Conservation (phyloP, 2,888 invertebrate genomes). For the Drosophila leonis region DNA sequence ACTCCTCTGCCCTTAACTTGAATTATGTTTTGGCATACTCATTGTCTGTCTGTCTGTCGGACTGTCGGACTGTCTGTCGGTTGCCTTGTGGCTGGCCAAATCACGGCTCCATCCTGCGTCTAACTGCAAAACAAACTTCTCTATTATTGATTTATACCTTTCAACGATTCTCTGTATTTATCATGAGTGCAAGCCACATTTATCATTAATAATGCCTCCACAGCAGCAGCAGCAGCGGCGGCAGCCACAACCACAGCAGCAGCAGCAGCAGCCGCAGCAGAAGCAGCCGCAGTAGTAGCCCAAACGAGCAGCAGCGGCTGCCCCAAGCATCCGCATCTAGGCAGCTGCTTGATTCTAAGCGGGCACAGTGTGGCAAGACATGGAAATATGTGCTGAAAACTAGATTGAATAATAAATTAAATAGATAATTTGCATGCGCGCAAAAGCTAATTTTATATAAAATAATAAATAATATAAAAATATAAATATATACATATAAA, state of each 20-base stretch:
- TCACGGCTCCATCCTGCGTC: slow-evolving; percentile 71
- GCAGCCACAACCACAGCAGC: slow-evolving; percentile 52
- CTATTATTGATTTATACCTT: slow-evolving; percentile 85
- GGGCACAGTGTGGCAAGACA: slow-evolving; percentile 49
- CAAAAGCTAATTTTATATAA: not conserved
- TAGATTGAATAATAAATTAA: not conserved
- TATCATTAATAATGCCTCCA: slow-evolving; percentile 83
- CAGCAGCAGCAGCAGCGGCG: slow-evolving; percentile 27
- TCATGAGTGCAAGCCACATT: slow-evolving; percentile 85
- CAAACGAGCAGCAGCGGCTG: slow-evolving; percentile 62
- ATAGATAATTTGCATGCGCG: not conserved
- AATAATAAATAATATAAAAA: not conserved
- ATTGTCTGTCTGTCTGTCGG: slow-evolving; percentile 72
- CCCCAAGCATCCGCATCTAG: slow-evolving; percentile 65
- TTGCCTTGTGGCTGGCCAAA: slow-evolving; percentile 41
- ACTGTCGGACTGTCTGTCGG: slow-evolving; percentile 52
- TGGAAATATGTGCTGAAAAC: not conserved
- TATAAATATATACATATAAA: not conserved
- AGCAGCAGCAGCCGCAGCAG: slow-evolving; percentile 37
- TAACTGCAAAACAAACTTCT: slow-evolving; percentile 81
- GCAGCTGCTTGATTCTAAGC: slow-evolving; percentile 69
- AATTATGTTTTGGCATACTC: slow-evolving; percentile 81
- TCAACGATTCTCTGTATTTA: slow-evolving; percentile 86
- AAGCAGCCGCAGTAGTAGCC: slow-evolving; percentile 64
- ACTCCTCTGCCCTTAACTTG: slow-evolving; percentile 58